Evolutionary conservation across 2,113 vertebrate genomes (phyloP).

Genomic region (Sminthopsis crassicaudata): DNA sequence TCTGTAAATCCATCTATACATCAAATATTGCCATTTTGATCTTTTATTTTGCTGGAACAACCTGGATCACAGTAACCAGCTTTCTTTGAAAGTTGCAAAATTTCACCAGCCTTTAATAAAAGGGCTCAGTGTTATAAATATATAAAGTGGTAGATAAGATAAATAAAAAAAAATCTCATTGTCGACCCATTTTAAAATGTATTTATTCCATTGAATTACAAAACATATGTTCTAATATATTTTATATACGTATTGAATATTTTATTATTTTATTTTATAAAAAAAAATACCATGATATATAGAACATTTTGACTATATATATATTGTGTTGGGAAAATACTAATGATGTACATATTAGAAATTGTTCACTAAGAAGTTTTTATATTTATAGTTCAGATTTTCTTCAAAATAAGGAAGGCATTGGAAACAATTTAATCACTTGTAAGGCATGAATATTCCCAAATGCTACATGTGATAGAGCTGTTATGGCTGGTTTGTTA

Average conservation of each 20-base stretch:
- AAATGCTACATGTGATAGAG: neutral
- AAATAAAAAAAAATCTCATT: neutral
- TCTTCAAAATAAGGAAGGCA: neutral
- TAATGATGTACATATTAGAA: neutral
- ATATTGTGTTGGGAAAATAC: neutral
- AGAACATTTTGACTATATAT: neutral
- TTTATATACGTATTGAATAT: neutral
- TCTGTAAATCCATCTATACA: neutral
- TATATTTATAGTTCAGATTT: neutral
- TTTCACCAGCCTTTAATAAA: neutral
- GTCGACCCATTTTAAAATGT: neutral
- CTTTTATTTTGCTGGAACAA: neutral
- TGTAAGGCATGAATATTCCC: neutral
- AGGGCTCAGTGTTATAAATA: neutral
- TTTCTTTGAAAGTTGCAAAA: neutral
- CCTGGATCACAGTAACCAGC: neutral
- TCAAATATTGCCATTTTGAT: neutral
- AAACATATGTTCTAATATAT: neutral
- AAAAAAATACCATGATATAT: neutral
- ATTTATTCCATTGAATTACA: neutral
- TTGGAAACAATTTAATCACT: neutral
- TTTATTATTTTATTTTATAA: too few species aligned
- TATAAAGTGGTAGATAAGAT: neutral
- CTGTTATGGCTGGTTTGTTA: constrained; percentile 34
- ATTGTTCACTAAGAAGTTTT: neutral